Evolutionary conservation across 2,797 vertebrate genomes (phyloP).

Genomic region (Mus minutoides): DNA sequence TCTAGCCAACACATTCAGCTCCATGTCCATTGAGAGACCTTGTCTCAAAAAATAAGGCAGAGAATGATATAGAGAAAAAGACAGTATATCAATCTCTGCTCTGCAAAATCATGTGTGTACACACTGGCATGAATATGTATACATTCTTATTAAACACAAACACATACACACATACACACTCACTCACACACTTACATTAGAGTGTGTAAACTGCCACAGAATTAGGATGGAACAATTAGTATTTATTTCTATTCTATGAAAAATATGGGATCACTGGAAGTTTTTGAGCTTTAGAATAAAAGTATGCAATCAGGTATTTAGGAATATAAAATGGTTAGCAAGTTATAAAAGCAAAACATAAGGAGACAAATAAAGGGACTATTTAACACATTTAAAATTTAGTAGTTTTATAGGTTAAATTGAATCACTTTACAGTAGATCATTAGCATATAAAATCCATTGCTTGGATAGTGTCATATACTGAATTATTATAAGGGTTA

Average conservation of each 20-base stretch:
- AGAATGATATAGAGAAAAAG: neutral
- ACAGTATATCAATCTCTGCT: neutral
- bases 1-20: neutral
- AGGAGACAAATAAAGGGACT: neutral
- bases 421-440: slow-evolving; percentile 2
- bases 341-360: neutral
- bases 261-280: neutral
- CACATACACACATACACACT: neutral
- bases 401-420: slow-evolving; percentile 27
- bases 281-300: neutral
- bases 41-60: neutral
- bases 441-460: neutral
- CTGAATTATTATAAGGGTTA: slow-evolving; percentile 15
- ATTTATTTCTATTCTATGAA: slow-evolving; percentile 3
- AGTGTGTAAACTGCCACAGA: neutral
- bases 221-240: neutral
- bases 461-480: neutral
- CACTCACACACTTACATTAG: neutral
- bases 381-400: slow-evolving; percentile 8
- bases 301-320: neutral
- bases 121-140: neutral
- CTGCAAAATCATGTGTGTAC: neutral
- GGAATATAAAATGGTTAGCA: neutral
- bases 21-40: neutral
- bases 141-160: neutral